Evolutionary conservation across 2,113 vertebrate genomes (phyloP).

Genomic region (Labeo rohita): DNA sequence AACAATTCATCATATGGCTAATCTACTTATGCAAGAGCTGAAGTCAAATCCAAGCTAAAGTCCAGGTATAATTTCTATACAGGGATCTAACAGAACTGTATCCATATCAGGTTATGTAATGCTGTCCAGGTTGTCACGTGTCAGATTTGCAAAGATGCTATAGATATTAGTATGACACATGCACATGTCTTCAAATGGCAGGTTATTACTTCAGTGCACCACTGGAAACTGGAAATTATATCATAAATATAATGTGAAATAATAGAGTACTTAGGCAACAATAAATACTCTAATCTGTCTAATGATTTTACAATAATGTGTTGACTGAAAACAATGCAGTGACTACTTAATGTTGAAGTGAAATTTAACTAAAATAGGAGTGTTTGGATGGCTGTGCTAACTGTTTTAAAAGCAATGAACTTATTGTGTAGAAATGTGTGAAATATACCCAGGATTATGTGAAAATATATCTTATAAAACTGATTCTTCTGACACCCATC

Average conservation of each 20-base stretch:
- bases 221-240: not conserved
- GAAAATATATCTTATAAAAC: not conserved
- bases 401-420: not conserved
- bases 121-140: slow-evolving; percentile 3
- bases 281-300: not conserved
- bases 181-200: not conserved
- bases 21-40: slow-evolving; percentile 1
- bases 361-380: not conserved
- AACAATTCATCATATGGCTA: slow-evolving; percentile 23
- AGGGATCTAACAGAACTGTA: not conserved
- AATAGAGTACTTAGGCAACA: not conserved
- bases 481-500: too few relatives aligned
- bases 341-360: too few relatives aligned
- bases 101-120: slow-evolving; percentile 18
- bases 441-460: not conserved
- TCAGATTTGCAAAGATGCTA: slow-evolving; percentile 2
- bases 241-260: not conserved
- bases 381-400: not conserved
- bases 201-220: not conserved
- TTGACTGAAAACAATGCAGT: too few relatives aligned
- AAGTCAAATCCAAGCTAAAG: not conserved
- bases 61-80: not conserved
- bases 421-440: not conserved
- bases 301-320: not conserved
- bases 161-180: slow-evolving; percentile 10